Conservation (phyloP, 1,140 invertebrate species). For the Danaus plexippus region DNA sequence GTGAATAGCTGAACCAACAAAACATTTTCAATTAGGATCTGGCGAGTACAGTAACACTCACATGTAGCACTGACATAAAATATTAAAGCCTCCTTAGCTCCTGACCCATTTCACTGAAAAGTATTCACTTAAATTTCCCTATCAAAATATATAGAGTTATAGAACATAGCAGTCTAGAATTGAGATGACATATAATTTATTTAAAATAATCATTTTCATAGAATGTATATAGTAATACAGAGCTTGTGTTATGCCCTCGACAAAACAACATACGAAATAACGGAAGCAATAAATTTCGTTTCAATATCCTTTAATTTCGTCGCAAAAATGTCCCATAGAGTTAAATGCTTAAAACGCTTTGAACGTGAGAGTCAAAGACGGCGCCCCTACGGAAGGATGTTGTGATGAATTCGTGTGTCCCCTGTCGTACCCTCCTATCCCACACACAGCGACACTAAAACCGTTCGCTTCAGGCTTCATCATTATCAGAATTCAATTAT, state of each 20-base stretch:
- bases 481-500: no score
- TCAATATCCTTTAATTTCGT: no score
- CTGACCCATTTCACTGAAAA: slow-evolving; percentile 29
- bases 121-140: background rate
- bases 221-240: no score
- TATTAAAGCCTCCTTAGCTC: slow-evolving; percentile 28
- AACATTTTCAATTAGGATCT: slow-evolving; percentile 34
- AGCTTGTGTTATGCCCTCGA: no score
- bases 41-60: slow-evolving; percentile 14
- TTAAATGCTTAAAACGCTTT: background rate
- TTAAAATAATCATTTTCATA: no score
- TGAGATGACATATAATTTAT: no score
- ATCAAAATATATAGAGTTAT: no score
- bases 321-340: no score
- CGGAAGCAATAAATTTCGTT: no score
- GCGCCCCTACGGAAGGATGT: slow-evolving; percentile 31
- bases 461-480: no score
- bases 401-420: slow-evolving; percentile 25
- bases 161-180: no score
- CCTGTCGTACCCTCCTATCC: slow-evolving; percentile 20
- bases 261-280: no score
- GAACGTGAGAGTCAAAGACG: slow-evolving; percentile 15
- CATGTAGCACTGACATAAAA: slow-evolving; percentile 25
- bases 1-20: slow-evolving; percentile 17
- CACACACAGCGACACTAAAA: background rate